Conservation (phyloP, 2,888 invertebrate species). For the Boloria selene region DNA sequence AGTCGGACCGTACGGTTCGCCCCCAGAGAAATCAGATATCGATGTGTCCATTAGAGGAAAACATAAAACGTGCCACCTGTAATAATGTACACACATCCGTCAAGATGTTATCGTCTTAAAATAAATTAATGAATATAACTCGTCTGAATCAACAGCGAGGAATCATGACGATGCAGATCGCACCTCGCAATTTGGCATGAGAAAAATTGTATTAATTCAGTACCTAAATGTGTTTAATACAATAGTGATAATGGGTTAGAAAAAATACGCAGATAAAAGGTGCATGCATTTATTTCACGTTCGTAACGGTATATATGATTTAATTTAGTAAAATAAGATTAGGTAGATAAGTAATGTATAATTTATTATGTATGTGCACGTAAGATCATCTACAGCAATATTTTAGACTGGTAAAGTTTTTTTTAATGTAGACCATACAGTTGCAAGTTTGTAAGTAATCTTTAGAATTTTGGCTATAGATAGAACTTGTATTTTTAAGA, state of each 20-base stretch:
- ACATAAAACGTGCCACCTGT: slow-evolving; percentile 71
- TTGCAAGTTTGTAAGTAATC: too few relatives aligned
- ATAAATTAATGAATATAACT: slow-evolving; percentile 75
- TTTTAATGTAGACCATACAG: too few relatives aligned
- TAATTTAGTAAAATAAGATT: slow-evolving; percentile 5
- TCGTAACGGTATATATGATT: slow-evolving; percentile 2
- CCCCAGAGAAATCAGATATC: slow-evolving; percentile 55
- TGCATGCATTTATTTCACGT: slow-evolving; percentile 10
- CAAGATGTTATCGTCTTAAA: slow-evolving; percentile 75
- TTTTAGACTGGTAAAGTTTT: too few relatives aligned
- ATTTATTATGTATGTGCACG: slow-evolving; percentile 15
- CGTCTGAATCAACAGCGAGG: slow-evolving; percentile 62
- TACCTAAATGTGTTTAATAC: slow-evolving; percentile 41
- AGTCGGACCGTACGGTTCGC: slow-evolving; percentile 45
- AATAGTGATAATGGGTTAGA: slow-evolving; percentile 46
- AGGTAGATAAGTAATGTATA: slow-evolving; percentile 21
- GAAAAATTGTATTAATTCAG: slow-evolving; percentile 43
- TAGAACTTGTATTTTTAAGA: too few relatives aligned
- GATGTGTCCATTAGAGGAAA: slow-evolving; percentile 72
- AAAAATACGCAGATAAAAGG: slow-evolving; percentile 24
- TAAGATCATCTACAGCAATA: too few relatives aligned
- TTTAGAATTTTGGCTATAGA: too few relatives aligned
- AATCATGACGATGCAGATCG: slow-evolving; percentile 64
- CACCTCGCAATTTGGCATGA: slow-evolving; percentile 60
- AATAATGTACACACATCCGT: slow-evolving; percentile 71